These are phyloP conservation scores for Oncorhynchus mykiss DNA, from an alignment of 2,113 vertebrate genomes.

Conservation along the genomic window DNA sequence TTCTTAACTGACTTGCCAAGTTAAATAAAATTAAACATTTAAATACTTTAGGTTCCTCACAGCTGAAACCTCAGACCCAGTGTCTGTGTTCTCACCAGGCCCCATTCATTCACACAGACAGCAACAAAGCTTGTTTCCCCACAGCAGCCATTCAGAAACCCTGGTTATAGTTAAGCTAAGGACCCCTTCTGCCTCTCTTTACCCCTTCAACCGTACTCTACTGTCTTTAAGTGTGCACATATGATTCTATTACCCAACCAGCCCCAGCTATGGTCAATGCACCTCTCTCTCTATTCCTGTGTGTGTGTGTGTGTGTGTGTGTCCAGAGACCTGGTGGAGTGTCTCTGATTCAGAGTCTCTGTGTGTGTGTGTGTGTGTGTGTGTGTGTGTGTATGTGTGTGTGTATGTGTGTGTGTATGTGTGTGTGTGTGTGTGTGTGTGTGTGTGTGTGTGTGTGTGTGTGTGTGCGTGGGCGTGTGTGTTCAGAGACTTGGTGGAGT, in stretches of 20 bases:
- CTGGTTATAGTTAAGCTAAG: no score
- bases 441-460: no score
- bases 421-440: conserved; percentile 15
- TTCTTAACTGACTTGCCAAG: no score
- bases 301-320: neutral
- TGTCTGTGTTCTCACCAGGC: conserved; percentile 36
- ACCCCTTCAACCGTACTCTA: neutral
- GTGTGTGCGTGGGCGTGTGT: no score
- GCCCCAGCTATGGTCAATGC: conserved; percentile 42
- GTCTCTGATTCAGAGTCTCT: conserved; percentile 17
- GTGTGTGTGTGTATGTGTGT: conserved; percentile 21
- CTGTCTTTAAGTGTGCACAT: conserved; percentile 35
- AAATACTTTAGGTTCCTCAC: no score
- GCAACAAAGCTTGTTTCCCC: conserved; percentile 29
- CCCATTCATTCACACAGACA: conserved; percentile 23
- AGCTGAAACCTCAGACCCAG: no score
- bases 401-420: conserved; percentile 18
- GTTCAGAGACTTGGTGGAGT: no score
- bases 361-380: conserved; percentile 36
- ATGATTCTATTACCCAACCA: conserved; percentile 36
- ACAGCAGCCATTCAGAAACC: no score
- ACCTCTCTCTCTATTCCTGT: conserved; percentile 10
- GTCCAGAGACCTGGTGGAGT: neutral
- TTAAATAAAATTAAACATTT: no score
- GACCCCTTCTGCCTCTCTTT: no score